Conservation (phyloP, 2,113 vertebrate species). For the Cyanoramphus novaezelandiae region DNA sequence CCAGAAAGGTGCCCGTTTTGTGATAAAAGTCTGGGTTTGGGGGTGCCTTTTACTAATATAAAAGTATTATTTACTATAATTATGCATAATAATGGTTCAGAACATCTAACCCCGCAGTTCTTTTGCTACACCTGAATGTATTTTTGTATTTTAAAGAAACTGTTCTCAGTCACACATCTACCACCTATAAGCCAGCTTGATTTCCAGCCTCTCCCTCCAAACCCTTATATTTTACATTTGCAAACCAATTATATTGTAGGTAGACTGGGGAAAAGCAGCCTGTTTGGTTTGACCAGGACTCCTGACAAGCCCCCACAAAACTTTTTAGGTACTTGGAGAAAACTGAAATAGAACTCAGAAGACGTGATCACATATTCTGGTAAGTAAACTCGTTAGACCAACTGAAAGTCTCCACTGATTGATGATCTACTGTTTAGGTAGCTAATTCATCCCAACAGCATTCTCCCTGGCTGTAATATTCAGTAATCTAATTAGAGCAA, state of each 20-base stretch:
- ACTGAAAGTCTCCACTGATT: constrained; percentile 24
- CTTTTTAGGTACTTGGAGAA: background rate
- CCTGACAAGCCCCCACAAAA: background rate
- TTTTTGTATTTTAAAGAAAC: background rate
- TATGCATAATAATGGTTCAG: background rate
- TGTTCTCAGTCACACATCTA: fast-evolving
- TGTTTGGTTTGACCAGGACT: background rate
- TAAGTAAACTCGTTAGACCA: background rate
- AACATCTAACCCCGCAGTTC: background rate
- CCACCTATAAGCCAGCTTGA: too few species aligned
- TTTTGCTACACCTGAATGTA: background rate
- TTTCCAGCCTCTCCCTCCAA: background rate
- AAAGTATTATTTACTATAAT: background rate
- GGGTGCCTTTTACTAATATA: background rate
- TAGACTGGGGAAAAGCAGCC: background rate
- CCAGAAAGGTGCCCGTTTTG: background rate
- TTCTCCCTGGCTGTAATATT: background rate
- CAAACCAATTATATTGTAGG: background rate
- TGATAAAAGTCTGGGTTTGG: background rate
- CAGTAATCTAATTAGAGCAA: constrained; percentile 10
- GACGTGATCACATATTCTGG: background rate
- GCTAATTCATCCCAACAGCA: constrained; percentile 38
- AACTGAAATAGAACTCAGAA: background rate
- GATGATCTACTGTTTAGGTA: background rate
- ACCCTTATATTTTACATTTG: background rate